Conservation (phyloP, 1,140 invertebrate genomes). For the Heliconius hermathena region DNA sequence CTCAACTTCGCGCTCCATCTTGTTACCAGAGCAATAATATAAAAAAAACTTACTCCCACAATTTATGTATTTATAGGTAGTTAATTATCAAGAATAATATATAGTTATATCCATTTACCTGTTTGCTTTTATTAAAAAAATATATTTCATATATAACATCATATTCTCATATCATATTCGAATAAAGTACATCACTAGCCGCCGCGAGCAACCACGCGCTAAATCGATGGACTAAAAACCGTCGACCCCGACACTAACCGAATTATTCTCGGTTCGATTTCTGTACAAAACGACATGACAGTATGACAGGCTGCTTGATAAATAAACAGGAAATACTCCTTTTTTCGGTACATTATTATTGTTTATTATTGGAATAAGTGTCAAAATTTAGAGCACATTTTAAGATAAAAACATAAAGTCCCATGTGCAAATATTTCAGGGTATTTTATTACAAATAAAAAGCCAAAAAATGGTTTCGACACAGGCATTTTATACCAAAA, state of each 20-base stretch:
- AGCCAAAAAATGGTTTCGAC: no score
- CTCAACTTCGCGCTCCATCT: no score
- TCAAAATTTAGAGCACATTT: background rate
- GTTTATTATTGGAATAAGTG: background rate
- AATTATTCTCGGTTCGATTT: constrained; percentile 70
- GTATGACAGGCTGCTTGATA: constrained; percentile 45
- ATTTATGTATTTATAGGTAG: no score
- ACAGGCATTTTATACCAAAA: no score
- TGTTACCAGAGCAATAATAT: no score
- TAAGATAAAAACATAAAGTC: no score
- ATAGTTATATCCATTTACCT: no score
- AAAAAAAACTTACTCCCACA: no score
- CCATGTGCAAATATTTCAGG: no score
- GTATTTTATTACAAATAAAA: no score
- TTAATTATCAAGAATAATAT: no score
- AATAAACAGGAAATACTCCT: constrained; percentile 18
- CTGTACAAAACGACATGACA: constrained; percentile 41
- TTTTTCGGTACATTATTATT: background rate
- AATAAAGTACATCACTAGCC: constrained; percentile 51
- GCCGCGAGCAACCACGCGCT: constrained; percentile 74
- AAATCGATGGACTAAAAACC: constrained; percentile 72
- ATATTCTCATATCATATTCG: background rate
- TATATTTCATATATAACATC: constrained; percentile 9
- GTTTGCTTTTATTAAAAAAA: constrained; percentile 27
- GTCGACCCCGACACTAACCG: constrained; percentile 74